A percentile compares a stretch with the other conserved stretches of the same genome.
Conservation (phyloP, 1,140 invertebrate species). For the Pachyrhynchus sulphureomaculatus region DNA sequence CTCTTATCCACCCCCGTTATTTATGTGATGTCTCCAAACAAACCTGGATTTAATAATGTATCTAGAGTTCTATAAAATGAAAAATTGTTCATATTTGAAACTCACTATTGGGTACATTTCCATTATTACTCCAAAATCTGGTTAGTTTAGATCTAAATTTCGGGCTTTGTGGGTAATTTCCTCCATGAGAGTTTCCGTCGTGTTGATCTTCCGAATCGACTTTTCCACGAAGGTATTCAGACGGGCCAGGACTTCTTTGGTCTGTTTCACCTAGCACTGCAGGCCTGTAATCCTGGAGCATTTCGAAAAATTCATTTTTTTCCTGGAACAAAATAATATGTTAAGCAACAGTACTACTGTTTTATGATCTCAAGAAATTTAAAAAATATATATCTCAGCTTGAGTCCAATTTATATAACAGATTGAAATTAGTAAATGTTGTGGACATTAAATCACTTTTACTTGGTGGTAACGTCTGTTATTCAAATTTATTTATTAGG, state of each 20-base stretch:
- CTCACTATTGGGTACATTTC: constrained; percentile 35
- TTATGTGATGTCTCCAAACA: no score
- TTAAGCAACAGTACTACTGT: no score
- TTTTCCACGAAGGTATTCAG: constrained; percentile 62
- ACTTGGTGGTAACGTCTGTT: no score
- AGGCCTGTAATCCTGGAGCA: constrained; percentile 75
- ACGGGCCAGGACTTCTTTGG: constrained; percentile 63
- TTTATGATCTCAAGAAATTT: neutral
- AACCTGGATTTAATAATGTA: no score
- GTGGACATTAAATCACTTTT: no score
- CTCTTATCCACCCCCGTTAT: no score
- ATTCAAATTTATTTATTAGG: no score
- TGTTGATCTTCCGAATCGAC: constrained; percentile 38
- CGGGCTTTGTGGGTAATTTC: constrained; percentile 61
- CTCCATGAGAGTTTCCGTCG: constrained; percentile 41
- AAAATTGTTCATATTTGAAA: no score
- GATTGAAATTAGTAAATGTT: no score
- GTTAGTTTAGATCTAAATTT: constrained; percentile 74
- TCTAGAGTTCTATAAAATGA: no score
- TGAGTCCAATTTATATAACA: no score
- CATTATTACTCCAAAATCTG: constrained; percentile 64
- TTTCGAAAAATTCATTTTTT: constrained; percentile 65
- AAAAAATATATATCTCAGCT: no score
- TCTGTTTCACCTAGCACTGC: constrained; percentile 58
- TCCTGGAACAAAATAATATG: constrained; percentile 9